Evolutionary conservation across 2,888 invertebrate species (phyloP).

Genomic region (Drosophila multiciliata): DNA sequence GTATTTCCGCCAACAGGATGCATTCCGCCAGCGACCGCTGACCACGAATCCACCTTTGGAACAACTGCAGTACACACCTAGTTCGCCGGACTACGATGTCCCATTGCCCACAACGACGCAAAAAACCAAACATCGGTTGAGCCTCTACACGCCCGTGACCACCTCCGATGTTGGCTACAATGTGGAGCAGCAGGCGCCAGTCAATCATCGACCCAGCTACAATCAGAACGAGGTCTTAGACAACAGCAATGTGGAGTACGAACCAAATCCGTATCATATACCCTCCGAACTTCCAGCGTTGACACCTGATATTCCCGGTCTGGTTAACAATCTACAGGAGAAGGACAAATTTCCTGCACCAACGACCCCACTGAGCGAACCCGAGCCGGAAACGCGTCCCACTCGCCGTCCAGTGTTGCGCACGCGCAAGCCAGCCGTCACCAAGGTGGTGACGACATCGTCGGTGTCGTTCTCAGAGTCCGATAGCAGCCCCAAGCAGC

Average conservation of each 20-base stretch:
- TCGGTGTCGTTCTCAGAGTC: conserved; percentile 82
- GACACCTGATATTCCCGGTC: conserved; percentile 87
- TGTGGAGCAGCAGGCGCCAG: conserved; percentile 58
- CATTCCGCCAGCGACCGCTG: conserved; percentile 83
- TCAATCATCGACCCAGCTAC: conserved; percentile 80
- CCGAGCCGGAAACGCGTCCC: conserved; percentile 82
- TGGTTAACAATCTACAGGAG: conserved; percentile 88
- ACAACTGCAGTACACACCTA: conserved; percentile 82
- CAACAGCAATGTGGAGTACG: conserved; percentile 83
- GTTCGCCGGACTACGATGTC: conserved; percentile 73
- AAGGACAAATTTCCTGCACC: conserved; percentile 77
- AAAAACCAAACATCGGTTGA: conserved; percentile 77
- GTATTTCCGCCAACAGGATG: conserved; percentile 84
- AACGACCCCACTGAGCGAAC: conserved; percentile 79
- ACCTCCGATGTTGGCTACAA: conserved; percentile 76
- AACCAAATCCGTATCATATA: conserved; percentile 86
- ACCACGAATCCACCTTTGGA: conserved; percentile 77
- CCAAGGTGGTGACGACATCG: conserved; percentile 82
- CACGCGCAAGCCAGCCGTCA: conserved; percentile 86
- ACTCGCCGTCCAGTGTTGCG: conserved; percentile 86
- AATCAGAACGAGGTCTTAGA: conserved; percentile 83
- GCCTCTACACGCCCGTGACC: conserved; percentile 78
- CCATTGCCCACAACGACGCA: conserved; percentile 67
- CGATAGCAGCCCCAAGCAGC: conserved; percentile 79
- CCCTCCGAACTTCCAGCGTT: conserved; percentile 87